Conservation (phyloP, 2,113 vertebrate genomes). For the Saimiri boliviensis region DNA sequence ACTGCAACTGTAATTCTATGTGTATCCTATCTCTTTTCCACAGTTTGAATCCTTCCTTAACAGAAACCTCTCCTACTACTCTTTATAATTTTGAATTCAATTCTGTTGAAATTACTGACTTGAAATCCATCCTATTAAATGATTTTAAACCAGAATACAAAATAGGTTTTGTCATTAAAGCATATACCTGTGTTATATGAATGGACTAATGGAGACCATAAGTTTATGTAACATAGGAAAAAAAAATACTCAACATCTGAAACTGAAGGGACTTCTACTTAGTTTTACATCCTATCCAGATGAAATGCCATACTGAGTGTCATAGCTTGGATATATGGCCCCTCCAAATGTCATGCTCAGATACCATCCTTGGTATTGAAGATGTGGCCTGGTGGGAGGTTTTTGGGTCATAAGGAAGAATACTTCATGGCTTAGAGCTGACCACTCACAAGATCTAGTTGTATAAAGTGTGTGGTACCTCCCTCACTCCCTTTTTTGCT, state of each 20-base stretch:
- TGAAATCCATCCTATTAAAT: neutral
- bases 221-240: neutral
- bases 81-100: neutral
- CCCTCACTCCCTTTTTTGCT: too few species aligned
- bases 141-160: neutral
- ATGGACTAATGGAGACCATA: neutral
- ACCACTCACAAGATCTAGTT: too few species aligned
- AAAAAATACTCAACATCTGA: neutral
- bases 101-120: neutral
- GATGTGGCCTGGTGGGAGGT: too few species aligned
- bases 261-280: neutral
- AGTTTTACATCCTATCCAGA: neutral
- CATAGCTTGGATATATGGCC: too few species aligned
- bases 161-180: neutral
- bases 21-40: neutral
- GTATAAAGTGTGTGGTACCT: too few species aligned
- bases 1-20: neutral
- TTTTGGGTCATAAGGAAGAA: too few species aligned
- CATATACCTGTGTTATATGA: neutral
- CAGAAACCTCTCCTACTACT: neutral
- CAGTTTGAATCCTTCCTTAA: neutral
- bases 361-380: too few species aligned
- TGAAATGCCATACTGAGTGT: neutral
- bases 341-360: too few species aligned
- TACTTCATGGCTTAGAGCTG: too few species aligned